phyloP scores from a whole-genome alignment of 2,797 vertebrate species.

The Chanos chanos region DNA sequence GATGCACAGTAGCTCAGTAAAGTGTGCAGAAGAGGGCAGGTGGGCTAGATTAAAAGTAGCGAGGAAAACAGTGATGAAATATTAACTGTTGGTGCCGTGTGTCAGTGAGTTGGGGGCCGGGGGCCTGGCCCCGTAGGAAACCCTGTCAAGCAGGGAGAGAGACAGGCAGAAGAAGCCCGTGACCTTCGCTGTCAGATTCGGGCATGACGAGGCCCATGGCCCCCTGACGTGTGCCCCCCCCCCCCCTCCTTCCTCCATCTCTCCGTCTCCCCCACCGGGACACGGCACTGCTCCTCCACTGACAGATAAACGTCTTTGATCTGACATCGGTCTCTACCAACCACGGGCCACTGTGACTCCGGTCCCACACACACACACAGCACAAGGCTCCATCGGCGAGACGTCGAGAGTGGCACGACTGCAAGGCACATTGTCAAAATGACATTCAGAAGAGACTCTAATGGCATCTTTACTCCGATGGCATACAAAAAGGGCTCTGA shows the following conservation, averaged over 20 bases:
- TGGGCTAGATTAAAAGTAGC: slow-evolving; percentile 49
- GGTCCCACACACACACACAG: neutral
- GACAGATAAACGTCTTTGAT: slow-evolving; percentile 15
- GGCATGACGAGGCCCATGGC: slow-evolving; percentile 32
- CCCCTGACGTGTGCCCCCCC: too few relatives aligned
- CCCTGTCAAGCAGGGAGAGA: slow-evolving; percentile 68
- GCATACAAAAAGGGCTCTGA: too few relatives aligned
- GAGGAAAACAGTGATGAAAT: slow-evolving; percentile 70
- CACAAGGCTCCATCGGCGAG: neutral
- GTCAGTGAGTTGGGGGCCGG: slow-evolving; percentile 53
- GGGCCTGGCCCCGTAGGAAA: slow-evolving; percentile 66
- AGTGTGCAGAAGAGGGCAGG: neutral
- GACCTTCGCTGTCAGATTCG: slow-evolving; percentile 77
- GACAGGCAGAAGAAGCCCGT: slow-evolving; percentile 63
- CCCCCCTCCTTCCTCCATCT: too few relatives aligned
- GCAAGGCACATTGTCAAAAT: too few relatives aligned
- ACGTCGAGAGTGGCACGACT: neutral
- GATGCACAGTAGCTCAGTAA: too few relatives aligned
- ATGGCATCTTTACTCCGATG: too few relatives aligned
- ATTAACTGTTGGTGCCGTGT: slow-evolving; percentile 71
- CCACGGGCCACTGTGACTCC: neutral
- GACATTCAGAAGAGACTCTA: too few relatives aligned
- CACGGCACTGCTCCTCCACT: slow-evolving; percentile 10
- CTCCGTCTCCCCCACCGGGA: slow-evolving; percentile 28
- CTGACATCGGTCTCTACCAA: slow-evolving; percentile 18